Percentiles rank a stretch among this genome's conserved stretches.
phyloP scores from a whole-genome alignment of 2,113 vertebrate genomes.

The Sebastes fasciatus region DNA sequence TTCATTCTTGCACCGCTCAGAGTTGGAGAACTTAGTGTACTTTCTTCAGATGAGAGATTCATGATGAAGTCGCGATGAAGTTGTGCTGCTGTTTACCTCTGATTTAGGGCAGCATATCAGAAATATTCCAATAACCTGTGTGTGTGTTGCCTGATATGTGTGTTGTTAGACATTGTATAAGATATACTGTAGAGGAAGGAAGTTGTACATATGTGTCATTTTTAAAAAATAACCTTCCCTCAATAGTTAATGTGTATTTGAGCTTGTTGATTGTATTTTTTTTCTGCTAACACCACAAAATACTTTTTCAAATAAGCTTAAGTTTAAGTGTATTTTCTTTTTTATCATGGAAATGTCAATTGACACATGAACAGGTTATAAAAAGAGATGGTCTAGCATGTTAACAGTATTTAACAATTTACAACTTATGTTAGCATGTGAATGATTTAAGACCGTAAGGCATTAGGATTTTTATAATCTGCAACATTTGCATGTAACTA shows the following conservation, averaged over 20 bases:
- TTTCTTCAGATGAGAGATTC: conserved; percentile 42
- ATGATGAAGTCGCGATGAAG: conserved; percentile 19
- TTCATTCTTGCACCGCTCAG: conserved; percentile 43
- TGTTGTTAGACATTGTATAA: conserved; percentile 7
- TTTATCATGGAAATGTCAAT: background rate
- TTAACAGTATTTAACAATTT: conserved; percentile 39
- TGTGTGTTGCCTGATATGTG: background rate
- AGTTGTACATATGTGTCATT: background rate
- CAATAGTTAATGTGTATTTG: background rate
- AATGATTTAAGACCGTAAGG: conserved; percentile 19
- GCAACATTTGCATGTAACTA: conserved; percentile 47
- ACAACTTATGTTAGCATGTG: conserved; percentile 1
- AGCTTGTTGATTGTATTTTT: conserved; percentile 11
- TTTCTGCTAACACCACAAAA: background rate
- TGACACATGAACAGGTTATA: conserved; percentile 22
- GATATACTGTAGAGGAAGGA: background rate
- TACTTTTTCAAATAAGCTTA: background rate
- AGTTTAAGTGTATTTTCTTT: background rate
- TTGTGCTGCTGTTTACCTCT: conserved; percentile 26
- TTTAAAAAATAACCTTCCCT: conserved; percentile 46
- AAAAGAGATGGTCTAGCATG: background rate
- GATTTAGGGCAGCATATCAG: conserved; percentile 19
- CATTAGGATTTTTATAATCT: conserved; percentile 61
- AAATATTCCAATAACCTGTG: background rate
- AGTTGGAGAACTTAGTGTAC: conserved; percentile 54